phyloP scores from a whole-genome alignment of 2,797 vertebrate genomes.

The Perodicticus potto region DNA sequence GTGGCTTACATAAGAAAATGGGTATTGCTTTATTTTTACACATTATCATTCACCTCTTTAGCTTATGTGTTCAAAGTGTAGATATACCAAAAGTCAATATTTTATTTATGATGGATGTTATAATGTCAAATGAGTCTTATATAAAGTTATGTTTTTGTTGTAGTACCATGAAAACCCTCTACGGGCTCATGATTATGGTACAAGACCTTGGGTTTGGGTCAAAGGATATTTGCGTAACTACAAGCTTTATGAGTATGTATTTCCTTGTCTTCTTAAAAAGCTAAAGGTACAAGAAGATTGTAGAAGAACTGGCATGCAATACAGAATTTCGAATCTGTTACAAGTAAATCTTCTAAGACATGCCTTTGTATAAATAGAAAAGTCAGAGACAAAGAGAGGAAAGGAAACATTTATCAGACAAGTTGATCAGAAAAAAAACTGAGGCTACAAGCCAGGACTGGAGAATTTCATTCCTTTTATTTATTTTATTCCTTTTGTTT shows the following conservation, averaged over 20 bases:
- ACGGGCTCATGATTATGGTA: neutral
- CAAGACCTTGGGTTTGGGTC: neutral
- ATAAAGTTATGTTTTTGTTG: conserved; percentile 12
- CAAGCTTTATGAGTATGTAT: neutral
- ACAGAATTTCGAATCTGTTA: neutral
- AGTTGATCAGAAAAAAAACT: neutral
- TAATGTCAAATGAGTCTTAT: neutral
- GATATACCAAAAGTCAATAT: neutral
- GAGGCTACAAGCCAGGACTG: neutral
- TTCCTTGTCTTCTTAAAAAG: neutral
- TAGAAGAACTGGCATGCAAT: neutral
- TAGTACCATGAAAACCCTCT: neutral
- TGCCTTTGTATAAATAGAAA: neutral
- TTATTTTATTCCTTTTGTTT: too few relatives aligned
- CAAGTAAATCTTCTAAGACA: conserved; percentile 18
- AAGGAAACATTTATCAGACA: neutral
- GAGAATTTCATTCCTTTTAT: too few relatives aligned
- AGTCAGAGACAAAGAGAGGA: neutral
- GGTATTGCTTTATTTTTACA: neutral
- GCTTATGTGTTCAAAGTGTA: conserved; percentile 17
- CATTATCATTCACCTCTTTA: conserved; percentile 34
- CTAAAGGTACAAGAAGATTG: neutral
- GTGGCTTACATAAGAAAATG: conserved; percentile 3
- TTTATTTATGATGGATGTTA: neutral
- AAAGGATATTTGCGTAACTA: neutral